Percentiles rank a stretch among this genome's conserved stretches.
phyloP scores from a whole-genome alignment of 2,113 vertebrate genomes.

The Pampusana beccarii region DNA sequence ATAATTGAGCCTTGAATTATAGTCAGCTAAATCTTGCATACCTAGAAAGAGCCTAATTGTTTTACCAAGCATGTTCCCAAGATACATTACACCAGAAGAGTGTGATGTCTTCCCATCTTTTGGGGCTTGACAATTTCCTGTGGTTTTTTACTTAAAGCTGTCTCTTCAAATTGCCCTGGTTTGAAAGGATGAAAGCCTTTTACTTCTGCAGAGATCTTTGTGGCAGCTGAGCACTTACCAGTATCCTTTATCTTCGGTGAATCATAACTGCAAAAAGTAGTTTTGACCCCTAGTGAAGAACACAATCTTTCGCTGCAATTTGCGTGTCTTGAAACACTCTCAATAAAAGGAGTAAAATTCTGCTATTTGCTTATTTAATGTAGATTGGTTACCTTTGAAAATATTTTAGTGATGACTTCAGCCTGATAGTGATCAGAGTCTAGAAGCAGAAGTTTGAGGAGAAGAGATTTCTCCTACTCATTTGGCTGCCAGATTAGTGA shows the following conservation, averaged over 20 bases:
- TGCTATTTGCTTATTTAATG: neutral
- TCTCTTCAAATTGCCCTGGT: neutral
- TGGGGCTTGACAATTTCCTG: neutral
- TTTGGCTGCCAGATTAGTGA: neutral
- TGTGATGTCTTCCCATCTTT: neutral
- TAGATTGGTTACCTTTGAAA: neutral
- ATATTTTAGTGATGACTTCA: neutral
- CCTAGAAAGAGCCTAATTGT: neutral
- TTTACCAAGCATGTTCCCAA: neutral
- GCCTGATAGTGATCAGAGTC: neutral
- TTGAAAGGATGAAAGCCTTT: neutral
- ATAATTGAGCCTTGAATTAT: neutral
- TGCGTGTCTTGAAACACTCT: neutral
- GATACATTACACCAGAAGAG: neutral
- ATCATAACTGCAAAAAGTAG: neutral
- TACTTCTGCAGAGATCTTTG: neutral
- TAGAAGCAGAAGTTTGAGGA: neutral
- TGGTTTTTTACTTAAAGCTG: neutral
- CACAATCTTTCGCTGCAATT: neutral
- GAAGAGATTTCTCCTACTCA: neutral
- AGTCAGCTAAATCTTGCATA: conserved; percentile 8
- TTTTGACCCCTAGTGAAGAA: neutral
- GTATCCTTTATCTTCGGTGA: neutral
- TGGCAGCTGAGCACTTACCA: neutral
- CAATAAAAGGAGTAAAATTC: neutral